Percentiles rank a stretch among this genome's conserved stretches.
Conservation (phyloP, 2,888 invertebrate genomes). For the Oscheius sp. region DNA sequence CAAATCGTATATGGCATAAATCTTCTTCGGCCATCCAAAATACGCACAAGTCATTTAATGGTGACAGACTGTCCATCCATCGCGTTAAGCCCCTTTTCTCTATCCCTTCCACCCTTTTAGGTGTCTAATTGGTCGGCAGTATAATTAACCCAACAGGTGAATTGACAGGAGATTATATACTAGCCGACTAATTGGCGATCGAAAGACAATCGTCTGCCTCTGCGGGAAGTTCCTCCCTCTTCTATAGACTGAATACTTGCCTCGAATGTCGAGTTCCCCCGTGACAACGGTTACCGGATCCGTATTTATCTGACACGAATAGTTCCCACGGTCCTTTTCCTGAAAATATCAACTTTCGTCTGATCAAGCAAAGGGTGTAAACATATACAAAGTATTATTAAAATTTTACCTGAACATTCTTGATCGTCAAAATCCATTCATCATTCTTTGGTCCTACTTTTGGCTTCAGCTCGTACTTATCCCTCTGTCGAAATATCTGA, state of each 20-base stretch:
- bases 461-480: slow-evolving; percentile 67
- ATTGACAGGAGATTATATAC: not conserved
- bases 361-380: too few species aligned
- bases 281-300: slow-evolving; percentile 62
- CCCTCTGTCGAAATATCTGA: slow-evolving; percentile 63
- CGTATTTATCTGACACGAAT: slow-evolving; percentile 78
- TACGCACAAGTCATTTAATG: not conserved
- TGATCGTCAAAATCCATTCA: slow-evolving; percentile 90
- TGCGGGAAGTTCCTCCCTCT: not conserved
- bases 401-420: slow-evolving; percentile 78
- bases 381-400: too few species aligned
- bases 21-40: too few species aligned
- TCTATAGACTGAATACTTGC: slow-evolving; percentile 36
- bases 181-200: not conserved
- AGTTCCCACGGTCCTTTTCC: slow-evolving; percentile 87
- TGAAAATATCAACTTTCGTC: slow-evolving; percentile 34
- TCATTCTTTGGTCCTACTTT: slow-evolving; percentile 77
- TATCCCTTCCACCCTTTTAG: not conserved
- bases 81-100: not conserved
- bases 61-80: too few species aligned
- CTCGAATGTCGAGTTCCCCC: slow-evolving; percentile 65
- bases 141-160: not conserved
- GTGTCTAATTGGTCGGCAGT: not conserved
- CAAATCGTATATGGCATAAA: too few species aligned
- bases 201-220: not conserved